phyloP scores from a whole-genome alignment of 37 sponge, comb jelly and placozoan genomes.

The Haliclona indistincta region DNA sequence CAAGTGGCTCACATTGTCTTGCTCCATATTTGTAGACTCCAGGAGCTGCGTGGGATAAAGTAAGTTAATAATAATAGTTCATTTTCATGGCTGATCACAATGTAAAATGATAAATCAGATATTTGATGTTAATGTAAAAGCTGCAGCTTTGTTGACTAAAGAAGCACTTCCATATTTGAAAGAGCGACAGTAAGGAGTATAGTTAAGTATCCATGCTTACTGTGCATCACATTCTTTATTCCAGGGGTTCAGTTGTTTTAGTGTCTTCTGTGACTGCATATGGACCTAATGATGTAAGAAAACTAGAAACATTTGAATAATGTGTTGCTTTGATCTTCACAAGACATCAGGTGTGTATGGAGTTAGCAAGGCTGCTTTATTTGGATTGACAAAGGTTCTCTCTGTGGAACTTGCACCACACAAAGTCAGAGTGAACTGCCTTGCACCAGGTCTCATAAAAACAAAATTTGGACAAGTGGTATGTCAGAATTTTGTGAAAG shows the following conservation, averaged over 20 bases:
- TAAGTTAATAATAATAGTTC: no score
- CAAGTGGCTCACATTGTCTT: no score
- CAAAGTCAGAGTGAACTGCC: slow-evolving; percentile 90
- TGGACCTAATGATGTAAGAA: slow-evolving; percentile 59
- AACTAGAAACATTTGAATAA: background rate
- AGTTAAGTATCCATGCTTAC: no score
- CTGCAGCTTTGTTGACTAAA: slow-evolving; percentile 69
- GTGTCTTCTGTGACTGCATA: slow-evolving; percentile 94
- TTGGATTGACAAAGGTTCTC: slow-evolving; percentile 86
- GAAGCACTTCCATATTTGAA: slow-evolving; percentile 79
- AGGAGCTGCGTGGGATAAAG: slow-evolving; percentile 83
- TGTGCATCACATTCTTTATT: no score
- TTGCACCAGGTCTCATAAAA: slow-evolving; percentile 94
- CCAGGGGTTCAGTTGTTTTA: slow-evolving; percentile 73
- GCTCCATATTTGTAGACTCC: no score
- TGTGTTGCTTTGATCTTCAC: background rate
- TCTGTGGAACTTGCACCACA: slow-evolving; percentile 78
- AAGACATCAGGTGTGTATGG: slow-evolving; percentile 85
- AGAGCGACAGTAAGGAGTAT: slow-evolving; percentile 47
- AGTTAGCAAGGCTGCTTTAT: slow-evolving; percentile 95
- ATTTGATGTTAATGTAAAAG: slow-evolving; percentile 84
- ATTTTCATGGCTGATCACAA: no score
- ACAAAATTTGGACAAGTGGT: slow-evolving; percentile 88
- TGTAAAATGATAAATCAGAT: no score
- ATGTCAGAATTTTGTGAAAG: slow-evolving; percentile 17